Conservation (phyloP, 2,888 invertebrate genomes). For the Philereme vetulata region DNA sequence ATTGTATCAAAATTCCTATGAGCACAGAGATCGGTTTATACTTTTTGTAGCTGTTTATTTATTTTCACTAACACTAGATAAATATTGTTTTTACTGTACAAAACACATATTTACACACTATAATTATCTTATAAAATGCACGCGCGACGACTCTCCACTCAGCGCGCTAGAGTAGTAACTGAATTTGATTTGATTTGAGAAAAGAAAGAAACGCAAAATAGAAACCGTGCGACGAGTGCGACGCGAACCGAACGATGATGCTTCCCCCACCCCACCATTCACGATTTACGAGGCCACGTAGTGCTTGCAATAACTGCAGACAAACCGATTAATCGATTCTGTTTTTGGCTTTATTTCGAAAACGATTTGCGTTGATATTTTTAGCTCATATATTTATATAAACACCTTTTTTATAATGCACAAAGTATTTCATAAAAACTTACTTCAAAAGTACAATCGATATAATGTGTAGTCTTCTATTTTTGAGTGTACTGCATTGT, state of each 20-base stretch:
- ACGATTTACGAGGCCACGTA: constrained; percentile 79
- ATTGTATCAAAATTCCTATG: constrained; percentile 62
- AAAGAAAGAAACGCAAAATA: constrained; percentile 78
- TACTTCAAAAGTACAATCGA: background rate
- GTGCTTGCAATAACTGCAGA: constrained; percentile 63
- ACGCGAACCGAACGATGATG: constrained; percentile 50
- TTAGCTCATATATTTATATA: background rate
- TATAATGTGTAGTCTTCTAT: constrained; percentile 40
- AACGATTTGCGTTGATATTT: background rate
- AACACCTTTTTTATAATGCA: background rate
- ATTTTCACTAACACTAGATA: constrained; percentile 59
- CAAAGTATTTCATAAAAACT: background rate
- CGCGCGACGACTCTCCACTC: constrained; percentile 63
- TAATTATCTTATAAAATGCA: constrained; percentile 65
- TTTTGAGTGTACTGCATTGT: constrained; percentile 57
- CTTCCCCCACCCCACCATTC: constrained; percentile 73
- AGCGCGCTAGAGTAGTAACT: constrained; percentile 76
- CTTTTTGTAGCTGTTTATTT: constrained; percentile 54
- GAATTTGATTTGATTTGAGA: constrained; percentile 56
- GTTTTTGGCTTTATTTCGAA: background rate
- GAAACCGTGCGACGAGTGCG: constrained; percentile 77
- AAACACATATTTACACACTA: constrained; percentile 64
- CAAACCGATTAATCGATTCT: constrained; percentile 52
- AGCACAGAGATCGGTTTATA: constrained; percentile 63
- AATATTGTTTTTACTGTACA: constrained; percentile 53